Percentiles rank a stretch among this genome's conserved stretches.
Conservation (phyloP, 2,113 vertebrate genomes). For the Aldabrachelys gigantea region DNA sequence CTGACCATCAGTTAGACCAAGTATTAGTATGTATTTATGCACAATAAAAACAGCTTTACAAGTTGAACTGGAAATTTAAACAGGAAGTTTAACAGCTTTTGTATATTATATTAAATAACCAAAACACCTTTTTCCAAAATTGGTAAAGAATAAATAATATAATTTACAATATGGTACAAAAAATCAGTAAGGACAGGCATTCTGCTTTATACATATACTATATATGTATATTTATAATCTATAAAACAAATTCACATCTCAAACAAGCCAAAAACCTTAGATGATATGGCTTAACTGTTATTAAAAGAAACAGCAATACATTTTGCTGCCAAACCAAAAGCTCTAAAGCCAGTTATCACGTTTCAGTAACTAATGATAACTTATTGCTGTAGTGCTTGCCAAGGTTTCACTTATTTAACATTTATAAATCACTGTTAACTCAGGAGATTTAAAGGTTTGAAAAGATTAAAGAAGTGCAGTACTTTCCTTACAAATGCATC, state of each 20-base stretch:
- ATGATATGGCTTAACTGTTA: constrained; percentile 86
- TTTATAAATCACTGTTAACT: constrained; percentile 55
- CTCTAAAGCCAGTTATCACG: constrained; percentile 67
- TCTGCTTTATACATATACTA: constrained; percentile 86
- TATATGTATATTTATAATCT: constrained; percentile 84
- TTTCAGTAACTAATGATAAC: constrained; percentile 53
- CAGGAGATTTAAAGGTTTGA: constrained; percentile 48
- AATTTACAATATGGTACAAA: constrained; percentile 91
- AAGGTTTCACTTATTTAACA: constrained; percentile 63
- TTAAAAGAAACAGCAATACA: constrained; percentile 77
- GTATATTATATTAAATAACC: constrained; percentile 90
- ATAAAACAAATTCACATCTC: constrained; percentile 87
- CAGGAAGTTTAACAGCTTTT: constrained; percentile 83
- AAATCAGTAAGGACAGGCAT: constrained; percentile 84
- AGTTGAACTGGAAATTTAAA: constrained; percentile 84
- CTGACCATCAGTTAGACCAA: constrained; percentile 71
- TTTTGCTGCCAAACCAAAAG: constrained; percentile 68
- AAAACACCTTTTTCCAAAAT: constrained; percentile 84
- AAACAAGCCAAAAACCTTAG: constrained; percentile 81
- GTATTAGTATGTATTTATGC: constrained; percentile 89
- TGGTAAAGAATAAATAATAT: constrained; percentile 89
- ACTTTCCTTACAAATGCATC: constrained; percentile 70
- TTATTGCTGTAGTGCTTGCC: constrained; percentile 71
- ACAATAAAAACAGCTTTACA: constrained; percentile 89
- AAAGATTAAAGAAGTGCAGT: constrained; percentile 74